Evolutionary conservation across 2,797 vertebrate genomes (phyloP), one percentile per base, ranked within the genome.

Genomic region (Chelidonichthys spinosus): DNA sequence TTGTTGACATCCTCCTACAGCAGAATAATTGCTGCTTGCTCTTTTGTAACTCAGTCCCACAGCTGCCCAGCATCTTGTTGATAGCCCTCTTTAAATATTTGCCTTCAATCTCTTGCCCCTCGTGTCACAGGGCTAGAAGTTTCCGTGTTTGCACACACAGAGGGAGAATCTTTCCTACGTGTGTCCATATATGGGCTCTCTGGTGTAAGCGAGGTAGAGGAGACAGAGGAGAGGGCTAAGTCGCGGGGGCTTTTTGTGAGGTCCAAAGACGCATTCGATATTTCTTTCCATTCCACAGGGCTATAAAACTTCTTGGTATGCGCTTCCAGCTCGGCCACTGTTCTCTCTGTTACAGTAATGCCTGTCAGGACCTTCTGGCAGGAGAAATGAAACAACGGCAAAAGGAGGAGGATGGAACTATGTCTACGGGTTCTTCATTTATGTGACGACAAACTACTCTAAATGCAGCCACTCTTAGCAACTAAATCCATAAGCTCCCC

Each of bases 121-220:
- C 4, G 47, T 90, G 90, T 90, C 91, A 90, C 54, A 79, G 78
- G 90, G 86, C 84, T 84, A 81, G 87, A 91, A 80, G 82, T 87
- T 92, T 92, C 87, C 78, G 43, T 90, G 85, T 90, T 90, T 90
- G 84, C 80, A 44, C 76, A 82, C 80, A 82, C 80, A 17, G 68
- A 90, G 81, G 71, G 43, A 82, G 76, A 90, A 84, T 84, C 85
- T 91, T 93, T 70, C 82, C 72, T 89, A 88, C 80, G 89, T 70
- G 77, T 89, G 85, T 76, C 93, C 92, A 92, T 94, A 95, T 94
- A 94, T 90, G 94, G 94, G 75, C 89, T 79, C 79, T 85, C 56
- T 87, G 73, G 56, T 89, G 80, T 87, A 74, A 79, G 86, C 11
- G 72, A 78, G 76, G 81, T 74, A 43, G 70, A 90, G 78, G 58